These are phyloP conservation scores for Argopecten irradians DNA, from an alignment of 1,140 invertebrate species.

Conservation along the genomic window DNA sequence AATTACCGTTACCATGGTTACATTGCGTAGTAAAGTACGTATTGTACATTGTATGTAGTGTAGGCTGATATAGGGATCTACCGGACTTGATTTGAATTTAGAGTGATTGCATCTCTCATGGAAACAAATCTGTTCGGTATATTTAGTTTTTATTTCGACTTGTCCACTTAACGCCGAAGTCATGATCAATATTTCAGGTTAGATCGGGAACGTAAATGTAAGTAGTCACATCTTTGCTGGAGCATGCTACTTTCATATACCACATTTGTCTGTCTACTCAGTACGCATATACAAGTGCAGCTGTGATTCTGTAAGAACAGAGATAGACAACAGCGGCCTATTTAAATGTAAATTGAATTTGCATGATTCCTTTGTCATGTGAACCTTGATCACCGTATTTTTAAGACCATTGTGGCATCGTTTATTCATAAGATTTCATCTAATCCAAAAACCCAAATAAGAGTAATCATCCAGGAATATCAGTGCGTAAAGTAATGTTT, in stretches of 20 bases:
- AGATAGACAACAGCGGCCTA: too few species aligned
- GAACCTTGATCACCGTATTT: too few species aligned
- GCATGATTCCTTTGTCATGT: too few species aligned
- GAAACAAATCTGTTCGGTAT: neutral
- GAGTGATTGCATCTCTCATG: neutral
- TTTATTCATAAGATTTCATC: too few species aligned
- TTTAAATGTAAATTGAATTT: too few species aligned
- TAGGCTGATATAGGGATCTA: neutral
- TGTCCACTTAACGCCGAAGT: neutral
- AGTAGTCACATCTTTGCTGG: neutral
- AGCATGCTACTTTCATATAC: neutral
- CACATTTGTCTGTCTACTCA: too few species aligned
- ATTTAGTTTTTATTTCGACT: neutral
- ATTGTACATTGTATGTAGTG: neutral
- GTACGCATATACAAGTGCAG: too few species aligned
- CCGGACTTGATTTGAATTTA: neutral
- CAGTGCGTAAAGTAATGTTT: too few species aligned
- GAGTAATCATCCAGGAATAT: too few species aligned
- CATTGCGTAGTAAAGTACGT: neutral
- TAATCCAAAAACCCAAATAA: too few species aligned
- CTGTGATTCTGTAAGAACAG: too few species aligned
- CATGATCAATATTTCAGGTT: neutral
- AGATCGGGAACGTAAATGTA: neutral
- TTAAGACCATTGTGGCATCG: too few species aligned
- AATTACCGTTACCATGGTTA: neutral